Conservation (phyloP, 2,113 vertebrate genomes). For the Poeciliopsis occidentalis region DNA sequence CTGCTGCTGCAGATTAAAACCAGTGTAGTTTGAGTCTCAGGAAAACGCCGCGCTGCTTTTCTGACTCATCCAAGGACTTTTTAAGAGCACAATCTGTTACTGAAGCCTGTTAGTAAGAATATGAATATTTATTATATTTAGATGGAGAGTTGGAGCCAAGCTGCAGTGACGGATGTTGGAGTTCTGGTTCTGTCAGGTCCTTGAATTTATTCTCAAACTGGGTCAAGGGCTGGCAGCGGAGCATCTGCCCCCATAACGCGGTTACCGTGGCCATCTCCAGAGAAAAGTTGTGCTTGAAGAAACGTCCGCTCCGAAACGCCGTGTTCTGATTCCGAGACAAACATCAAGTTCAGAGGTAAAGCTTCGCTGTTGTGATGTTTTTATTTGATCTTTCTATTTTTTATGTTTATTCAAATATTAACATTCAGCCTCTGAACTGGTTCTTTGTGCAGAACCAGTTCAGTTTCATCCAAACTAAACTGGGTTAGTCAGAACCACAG, state of each 20-base stretch:
- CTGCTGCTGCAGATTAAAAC: neutral
- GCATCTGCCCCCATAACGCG: constrained; percentile 29
- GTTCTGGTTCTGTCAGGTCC: constrained; percentile 16
- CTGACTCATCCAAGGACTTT: constrained; percentile 4
- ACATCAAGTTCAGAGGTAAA: neutral
- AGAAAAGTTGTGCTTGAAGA: constrained; percentile 47
- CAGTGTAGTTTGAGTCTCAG: neutral
- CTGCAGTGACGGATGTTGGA: neutral
- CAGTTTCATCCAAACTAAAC: neutral
- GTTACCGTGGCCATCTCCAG: constrained; percentile 40
- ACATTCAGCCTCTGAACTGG: neutral
- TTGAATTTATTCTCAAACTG: constrained; percentile 49
- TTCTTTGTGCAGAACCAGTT: neutral
- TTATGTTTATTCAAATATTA: neutral
- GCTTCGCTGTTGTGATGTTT: neutral
- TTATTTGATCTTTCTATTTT: too few species aligned
- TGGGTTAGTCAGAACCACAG: neutral
- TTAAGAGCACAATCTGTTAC: neutral
- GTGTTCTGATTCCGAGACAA: constrained; percentile 9
- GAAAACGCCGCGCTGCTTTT: neutral
- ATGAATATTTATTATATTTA: neutral
- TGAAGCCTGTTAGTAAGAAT: neutral
- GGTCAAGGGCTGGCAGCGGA: constrained; percentile 57
- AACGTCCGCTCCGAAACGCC: constrained; percentile 7
- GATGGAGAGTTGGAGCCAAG: neutral